Evolutionary conservation across 2,888 invertebrate genomes (phyloP), one percentile per base, ranked within the genome.

Genomic region (Apotomis capreana): DNA sequence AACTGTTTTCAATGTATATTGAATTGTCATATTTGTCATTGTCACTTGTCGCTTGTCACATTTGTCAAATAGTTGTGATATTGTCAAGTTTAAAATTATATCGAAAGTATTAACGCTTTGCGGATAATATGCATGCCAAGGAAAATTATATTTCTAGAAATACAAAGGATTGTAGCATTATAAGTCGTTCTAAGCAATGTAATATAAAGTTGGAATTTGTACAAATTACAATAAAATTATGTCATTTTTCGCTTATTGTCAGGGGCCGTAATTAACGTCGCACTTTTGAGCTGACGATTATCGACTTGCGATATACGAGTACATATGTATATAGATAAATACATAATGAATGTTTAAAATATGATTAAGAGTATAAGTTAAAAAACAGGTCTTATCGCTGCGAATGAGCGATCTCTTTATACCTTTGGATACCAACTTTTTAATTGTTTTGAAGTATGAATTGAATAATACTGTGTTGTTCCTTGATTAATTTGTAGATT

Each of bases 161-260:
- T 44, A 36, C 54, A 44, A 55, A 44, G 64, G 54, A 64, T 54
- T 64, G 64, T 55, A 55, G 40, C 5, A 10, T 44, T 54, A 57
- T 12, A 55, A 65, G 46, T 46, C 64, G 15, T 40, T 54, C n/a
- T 65, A 57, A 65, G 65, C 55, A 65, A 65, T 65, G 26, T 65
- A 57, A 64, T 64, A 46, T 44, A 46, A 55, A 65, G 46, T 65
- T 65, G 46, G 58, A 51, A 63, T 6, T 70, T 70, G 63, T 70
- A 70, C 69, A 70, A 70, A 64, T 59, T 51, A 46, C 62, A 51
- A 12, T 58, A 63, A 63, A 69, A 57, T 57, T 15, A 70, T 46
- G 55, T 40, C 54, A 55, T 63, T 55, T 40, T 63, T 57, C 69
- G 49, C 57, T 40, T 61, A 44, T 61, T 46, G 26, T 26, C 26